These are phyloP conservation scores for Lethrus apterus DNA, from an alignment of 1,140 invertebrate species.

Conservation along the genomic window DNA sequence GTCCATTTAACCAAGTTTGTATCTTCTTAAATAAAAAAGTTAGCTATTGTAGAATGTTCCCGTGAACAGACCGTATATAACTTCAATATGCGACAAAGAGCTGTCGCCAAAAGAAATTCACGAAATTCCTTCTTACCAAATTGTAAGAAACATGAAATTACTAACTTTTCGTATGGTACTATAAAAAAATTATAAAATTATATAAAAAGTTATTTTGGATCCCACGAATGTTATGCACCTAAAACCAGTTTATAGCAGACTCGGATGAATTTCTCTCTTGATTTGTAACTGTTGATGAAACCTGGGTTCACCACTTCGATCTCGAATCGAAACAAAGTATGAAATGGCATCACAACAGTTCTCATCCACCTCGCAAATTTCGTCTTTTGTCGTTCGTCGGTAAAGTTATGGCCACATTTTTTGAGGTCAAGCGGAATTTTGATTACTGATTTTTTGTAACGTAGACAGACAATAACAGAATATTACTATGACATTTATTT, in stretches of 20 bases:
- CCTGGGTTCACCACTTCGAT: not conserved
- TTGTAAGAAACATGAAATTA: not conserved
- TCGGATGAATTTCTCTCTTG: not conserved
- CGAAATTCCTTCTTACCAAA: no score
- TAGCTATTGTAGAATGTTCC: no score
- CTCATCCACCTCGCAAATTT: not conserved
- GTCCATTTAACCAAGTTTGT: no score
- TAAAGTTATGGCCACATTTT: not conserved
- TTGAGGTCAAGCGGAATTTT: not conserved
- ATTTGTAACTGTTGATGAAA: constrained; percentile 4
- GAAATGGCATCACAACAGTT: not conserved
- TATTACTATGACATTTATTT: no score
- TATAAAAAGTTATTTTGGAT: not conserved
- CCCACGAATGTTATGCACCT: not conserved
- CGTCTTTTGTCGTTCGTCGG: not conserved
- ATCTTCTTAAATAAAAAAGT: no score
- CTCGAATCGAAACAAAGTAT: constrained; percentile 4
- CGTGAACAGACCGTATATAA: no score
- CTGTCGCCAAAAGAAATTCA: no score
- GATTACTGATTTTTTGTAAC: not conserved
- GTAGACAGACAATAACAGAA: no score
- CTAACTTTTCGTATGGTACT: constrained; percentile 1
- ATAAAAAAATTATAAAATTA: not conserved
- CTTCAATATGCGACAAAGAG: no score
- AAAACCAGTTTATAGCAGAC: not conserved